Evolutionary conservation across 2,888 invertebrate genomes (phyloP).

Genomic region (Anoplius nigerrimus): DNA sequence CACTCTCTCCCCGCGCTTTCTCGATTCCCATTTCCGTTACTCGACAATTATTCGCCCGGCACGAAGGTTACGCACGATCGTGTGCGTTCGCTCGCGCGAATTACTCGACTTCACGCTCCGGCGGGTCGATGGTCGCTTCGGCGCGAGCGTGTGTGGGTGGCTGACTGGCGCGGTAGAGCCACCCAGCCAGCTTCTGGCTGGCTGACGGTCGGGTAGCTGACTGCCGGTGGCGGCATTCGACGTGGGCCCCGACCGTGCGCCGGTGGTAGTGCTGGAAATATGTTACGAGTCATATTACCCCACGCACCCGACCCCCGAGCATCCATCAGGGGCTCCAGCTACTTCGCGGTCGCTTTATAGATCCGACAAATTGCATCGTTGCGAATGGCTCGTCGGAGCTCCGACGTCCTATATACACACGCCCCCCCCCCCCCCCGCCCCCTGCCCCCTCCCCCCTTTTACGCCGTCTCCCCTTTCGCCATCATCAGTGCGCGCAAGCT

Average conservation of each 20-base stretch:
- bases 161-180: no score
- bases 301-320: conserved; percentile 21
- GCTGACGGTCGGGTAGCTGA: no score
- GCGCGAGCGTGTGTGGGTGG: no score
- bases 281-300: conserved; percentile 47
- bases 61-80: not conserved
- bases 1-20: no score
- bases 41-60: no score
- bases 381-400: conserved; percentile 33
- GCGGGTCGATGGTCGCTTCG: not conserved
- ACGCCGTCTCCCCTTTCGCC: not conserved
- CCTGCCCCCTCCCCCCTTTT: conserved; percentile 14
- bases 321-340: conserved; percentile 48
- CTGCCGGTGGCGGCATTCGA: no score
- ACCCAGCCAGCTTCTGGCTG: no score
- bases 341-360: conserved; percentile 51
- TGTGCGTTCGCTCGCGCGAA: not conserved
- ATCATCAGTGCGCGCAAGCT: conserved; percentile 11
- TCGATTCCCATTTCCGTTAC: not conserved
- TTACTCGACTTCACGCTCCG: not conserved
- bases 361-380: conserved; percentile 51
- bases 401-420: not conserved
- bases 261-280: conserved; percentile 33
- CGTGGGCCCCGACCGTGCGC: no score
- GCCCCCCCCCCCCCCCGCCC: conserved; percentile 14